Evolutionary conservation across 1,140 invertebrate species (phyloP), one percentile per base, ranked within the genome.

Genomic region (Agrypnia vestita): DNA sequence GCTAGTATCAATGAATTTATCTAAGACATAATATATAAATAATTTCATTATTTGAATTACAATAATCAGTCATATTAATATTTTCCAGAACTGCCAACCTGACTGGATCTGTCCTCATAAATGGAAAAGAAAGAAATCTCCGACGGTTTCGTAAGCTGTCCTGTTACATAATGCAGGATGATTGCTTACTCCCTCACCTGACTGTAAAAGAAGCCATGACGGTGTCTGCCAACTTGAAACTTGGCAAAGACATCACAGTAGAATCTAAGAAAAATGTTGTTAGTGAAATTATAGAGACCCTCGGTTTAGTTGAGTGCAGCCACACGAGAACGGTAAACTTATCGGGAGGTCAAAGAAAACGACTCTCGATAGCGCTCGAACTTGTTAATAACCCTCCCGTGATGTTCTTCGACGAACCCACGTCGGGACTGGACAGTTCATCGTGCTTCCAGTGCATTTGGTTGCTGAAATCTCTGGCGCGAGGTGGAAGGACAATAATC

Each of bases 401-500:
- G 21, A 97, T 99, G 94, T 98, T 98, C 88, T 98, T 98, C 85
- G 97, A 99, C 85, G 97, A 99, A 86, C 97, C 97, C 1, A 99
- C 97, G n/a, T 98, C 96, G 84, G 97, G 97, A 15, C 90, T 98
- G 85, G 97, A 98, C 86, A 97, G 96, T 85, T 96, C 95, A 17
- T 96, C 96, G 10, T 97, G 96, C 90, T 97, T 96, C 85, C 96
- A 98, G 88, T 97, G 97, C 88, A 93, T 98, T 82, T 94, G 92
- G 81, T 86, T 96, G 82, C 89, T 97, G 80, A 94, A 97, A 88
- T 94, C 94, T 0, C 87, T 95, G 80, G 93, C 94, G 17, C 88
- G 93, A 84, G 93, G 93, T 84, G 97, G 97, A 0, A 92, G 97
- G 82, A 97, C 97, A 1, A 96, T 99, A 69, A 95, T 99, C 72